Percentiles rank a stretch among this genome's conserved stretches.
These are phyloP conservation scores for Echinops telfairi DNA, from an alignment of 2,113 vertebrate genomes.

Conservation along the genomic window DNA sequence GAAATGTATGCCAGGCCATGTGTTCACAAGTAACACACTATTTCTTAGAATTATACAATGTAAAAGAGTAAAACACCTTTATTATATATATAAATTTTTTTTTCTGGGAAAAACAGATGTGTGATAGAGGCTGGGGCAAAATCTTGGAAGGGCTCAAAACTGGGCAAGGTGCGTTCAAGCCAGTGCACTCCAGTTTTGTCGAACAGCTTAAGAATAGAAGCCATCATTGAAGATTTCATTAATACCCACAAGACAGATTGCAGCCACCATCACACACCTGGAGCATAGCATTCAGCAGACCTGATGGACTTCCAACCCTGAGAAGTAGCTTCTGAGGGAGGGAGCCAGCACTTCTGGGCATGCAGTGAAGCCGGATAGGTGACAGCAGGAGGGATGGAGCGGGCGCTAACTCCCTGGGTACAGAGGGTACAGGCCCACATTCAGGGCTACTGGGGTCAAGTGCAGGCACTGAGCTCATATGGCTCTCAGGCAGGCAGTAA, in stretches of 20 bases:
- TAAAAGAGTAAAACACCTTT: conserved; percentile 89
- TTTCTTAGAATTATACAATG: conserved; percentile 90
- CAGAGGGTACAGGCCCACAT: no score
- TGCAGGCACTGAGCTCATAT: no score
- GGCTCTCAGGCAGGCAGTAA: no score
- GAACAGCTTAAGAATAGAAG: conserved; percentile 83
- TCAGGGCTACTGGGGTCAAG: no score
- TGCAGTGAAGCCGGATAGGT: no score
- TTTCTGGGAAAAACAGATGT: conserved; percentile 89
- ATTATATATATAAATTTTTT: conserved; percentile 81
- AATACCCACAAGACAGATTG: conserved; percentile 92
- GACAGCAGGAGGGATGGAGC: no score
- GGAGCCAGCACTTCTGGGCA: no score
- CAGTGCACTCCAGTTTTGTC: conserved; percentile 87
- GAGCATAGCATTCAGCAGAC: conserved; percentile 65
- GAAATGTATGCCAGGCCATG: conserved; percentile 84
- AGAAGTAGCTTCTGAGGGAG: no score
- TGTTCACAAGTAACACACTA: conserved; percentile 87
- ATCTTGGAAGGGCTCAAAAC: no score
- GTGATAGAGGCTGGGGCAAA: no score
- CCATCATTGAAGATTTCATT: conserved; percentile 85
- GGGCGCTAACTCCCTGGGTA: no score
- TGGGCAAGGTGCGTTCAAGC: conserved; percentile 19
- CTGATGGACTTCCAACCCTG: no score
- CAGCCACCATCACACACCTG: conserved; percentile 93